Base-by-base conservation (phyloP, 2,888 invertebrate species). In the Elysia crispata region DNA sequence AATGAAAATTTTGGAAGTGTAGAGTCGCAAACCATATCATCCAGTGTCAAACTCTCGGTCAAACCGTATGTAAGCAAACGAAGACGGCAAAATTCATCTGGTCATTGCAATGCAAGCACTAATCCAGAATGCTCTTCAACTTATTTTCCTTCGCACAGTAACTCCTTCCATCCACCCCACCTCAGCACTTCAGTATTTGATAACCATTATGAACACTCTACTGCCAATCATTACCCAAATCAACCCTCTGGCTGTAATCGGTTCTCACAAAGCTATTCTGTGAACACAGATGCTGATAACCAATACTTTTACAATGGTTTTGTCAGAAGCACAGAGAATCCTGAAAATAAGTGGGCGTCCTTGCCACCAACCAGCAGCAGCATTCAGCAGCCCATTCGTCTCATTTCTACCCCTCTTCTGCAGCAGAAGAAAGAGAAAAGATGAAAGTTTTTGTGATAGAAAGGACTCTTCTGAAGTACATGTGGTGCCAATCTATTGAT, bases 31-130 rank as follows among this genome's bases (percentile, higher is more conserved):
- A 41, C n/a, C 23, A 23, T 54, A 23, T 11, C 30, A 23, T n/a
- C 6, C 28, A 54, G 28, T 23, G 30, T 18, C 57, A 25, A 15
- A 23, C 13, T 31, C 25, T n/a, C 23, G 23, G 54, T 77, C 5
- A 77, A 70, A 33, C 77, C 77, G 25, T 77, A 77, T 57, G 30
- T 77, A 15, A 57, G 70, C 54, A 70, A 77, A 25, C n/a, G 66
- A 3, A 70, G 23, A n/a, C 54, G 13, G 33, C 41, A 18, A 41
- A 8, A 50, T 1, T 1, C 18, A 15, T 57, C 54, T 8, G 54
- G 25, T 23, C 33, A 50, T n/a, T 50, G 30, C 15, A 20, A 30
- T 23, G n/a, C 1, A 54, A 8, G 23, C 1, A 41, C 76, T n/a
- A 20, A 13, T 15, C 28, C 18, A 13, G 18, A 50, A 49, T 5